phyloP scores from a whole-genome alignment of 53 echinoderm and acorn worm genomes.

The Temnopleurus reevesii region DNA sequence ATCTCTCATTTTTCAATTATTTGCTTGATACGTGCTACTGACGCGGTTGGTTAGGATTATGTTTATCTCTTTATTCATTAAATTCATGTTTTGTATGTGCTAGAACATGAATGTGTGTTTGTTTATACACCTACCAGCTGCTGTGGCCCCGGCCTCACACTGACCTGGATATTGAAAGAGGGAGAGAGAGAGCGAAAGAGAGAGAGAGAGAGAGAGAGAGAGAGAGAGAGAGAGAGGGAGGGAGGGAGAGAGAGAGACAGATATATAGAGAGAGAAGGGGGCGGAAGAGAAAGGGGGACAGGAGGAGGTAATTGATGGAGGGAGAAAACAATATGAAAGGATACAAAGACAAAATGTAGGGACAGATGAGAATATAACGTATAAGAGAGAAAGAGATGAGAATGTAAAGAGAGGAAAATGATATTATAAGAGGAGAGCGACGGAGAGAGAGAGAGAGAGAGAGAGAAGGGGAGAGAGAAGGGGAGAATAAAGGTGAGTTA shows the following conservation, averaged over 20 bases:
- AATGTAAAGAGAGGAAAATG: neutral
- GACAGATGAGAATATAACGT: neutral
- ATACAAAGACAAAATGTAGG: neutral
- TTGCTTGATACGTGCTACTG: too few relatives aligned
- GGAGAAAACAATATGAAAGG: neutral
- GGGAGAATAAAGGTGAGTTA: neutral
- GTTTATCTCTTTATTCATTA: too few relatives aligned
- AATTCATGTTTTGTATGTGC: too few relatives aligned
- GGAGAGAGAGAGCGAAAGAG: neutral
- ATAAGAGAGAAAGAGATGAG: neutral
- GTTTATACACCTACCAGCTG: too few relatives aligned
- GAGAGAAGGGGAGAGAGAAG: neutral
- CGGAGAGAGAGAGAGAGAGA: neutral
- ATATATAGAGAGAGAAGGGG: neutral
- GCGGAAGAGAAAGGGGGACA: neutral
- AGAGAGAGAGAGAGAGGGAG: neutral
- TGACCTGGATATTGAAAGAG: neutral
- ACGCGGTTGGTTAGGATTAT: too few relatives aligned
- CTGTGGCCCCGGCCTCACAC: too few relatives aligned
- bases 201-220: neutral
- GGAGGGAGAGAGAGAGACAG: neutral
- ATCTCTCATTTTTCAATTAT: too few relatives aligned
- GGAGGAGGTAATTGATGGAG: neutral
- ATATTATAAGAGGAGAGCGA: neutral
- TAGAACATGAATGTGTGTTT: too few relatives aligned